A percentile compares a stretch with the other conserved stretches of the same genome.
Evolutionary conservation across 2,113 vertebrate genomes (phyloP).

Genomic region (Apodemus speciosus): DNA sequence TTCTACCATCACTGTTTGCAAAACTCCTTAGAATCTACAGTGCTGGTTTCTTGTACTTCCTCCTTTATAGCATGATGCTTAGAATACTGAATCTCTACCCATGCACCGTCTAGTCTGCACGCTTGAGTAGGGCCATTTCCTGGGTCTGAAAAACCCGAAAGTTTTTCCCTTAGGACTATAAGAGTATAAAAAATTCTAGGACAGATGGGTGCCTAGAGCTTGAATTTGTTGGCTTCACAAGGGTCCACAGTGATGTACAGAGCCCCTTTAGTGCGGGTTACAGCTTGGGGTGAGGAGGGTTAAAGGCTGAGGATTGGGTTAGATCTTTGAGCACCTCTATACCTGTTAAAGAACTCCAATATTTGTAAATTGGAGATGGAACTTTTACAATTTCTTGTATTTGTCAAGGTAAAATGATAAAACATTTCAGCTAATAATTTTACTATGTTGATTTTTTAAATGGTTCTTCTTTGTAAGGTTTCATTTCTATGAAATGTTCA

Average conservation of each 20-base stretch:
- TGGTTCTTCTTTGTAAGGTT: neutral
- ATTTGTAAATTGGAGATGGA: neutral
- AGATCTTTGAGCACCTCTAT: neutral
- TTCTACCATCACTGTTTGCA: neutral
- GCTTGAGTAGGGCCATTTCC: neutral
- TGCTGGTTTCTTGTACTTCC: neutral
- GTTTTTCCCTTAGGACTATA: neutral
- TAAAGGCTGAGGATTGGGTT: neutral
- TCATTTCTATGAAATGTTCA: constrained; percentile 7
- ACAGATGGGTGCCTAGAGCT: neutral
- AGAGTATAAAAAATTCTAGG: neutral
- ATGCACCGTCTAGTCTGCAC: neutral
- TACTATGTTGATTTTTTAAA: neutral
- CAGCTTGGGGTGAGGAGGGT: neutral
- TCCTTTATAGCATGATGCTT: neutral
- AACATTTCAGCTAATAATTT: constrained; percentile 7
- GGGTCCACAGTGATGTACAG: neutral
- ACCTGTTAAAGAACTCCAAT: neutral
- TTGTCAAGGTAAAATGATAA: constrained; percentile 8
- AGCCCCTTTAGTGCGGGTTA: neutral
- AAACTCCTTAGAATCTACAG: neutral
- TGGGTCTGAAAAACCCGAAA: neutral
- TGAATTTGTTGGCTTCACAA: neutral
- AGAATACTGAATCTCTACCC: neutral
- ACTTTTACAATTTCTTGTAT: neutral